Conservation (phyloP, 2,888 invertebrate species). For the Lycia hirtaria region DNA sequence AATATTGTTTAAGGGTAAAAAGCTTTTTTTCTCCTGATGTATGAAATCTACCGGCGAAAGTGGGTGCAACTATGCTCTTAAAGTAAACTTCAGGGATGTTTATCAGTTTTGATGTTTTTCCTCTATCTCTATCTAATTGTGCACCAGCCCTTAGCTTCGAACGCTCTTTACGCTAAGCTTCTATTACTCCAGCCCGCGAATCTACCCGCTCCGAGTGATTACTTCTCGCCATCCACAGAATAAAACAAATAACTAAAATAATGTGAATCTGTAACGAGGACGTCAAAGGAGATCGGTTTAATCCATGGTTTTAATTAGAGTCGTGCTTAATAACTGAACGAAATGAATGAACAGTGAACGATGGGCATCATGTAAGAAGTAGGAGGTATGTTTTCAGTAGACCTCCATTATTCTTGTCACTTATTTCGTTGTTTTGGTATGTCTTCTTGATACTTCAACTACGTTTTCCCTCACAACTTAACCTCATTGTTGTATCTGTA, state of each 20-base stretch:
- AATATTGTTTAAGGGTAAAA: too few relatives aligned
- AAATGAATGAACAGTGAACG: slow-evolving; percentile 16
- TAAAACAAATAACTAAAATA: slow-evolving; percentile 28
- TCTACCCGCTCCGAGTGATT: slow-evolving; percentile 4
- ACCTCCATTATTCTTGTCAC: too few relatives aligned
- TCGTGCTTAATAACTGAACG: slow-evolving; percentile 8
- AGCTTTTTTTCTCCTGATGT: too few relatives aligned
- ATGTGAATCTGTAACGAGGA: slow-evolving; percentile 16
- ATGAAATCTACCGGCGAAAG: too few relatives aligned
- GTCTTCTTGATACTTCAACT: too few relatives aligned
- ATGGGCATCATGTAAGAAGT: neutral
- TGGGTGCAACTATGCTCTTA: too few relatives aligned
- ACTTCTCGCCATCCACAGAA: slow-evolving; percentile 14
- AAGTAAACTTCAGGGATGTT: too few relatives aligned
- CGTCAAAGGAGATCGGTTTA: slow-evolving; percentile 29
- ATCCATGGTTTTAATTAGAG: slow-evolving; percentile 26
- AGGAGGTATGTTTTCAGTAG: slow-evolving; percentile 6
- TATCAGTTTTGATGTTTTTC: too few relatives aligned
- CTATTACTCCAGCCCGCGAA: neutral
- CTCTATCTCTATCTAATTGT: neutral
- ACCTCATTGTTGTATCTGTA: too few relatives aligned
- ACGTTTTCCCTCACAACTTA: too few relatives aligned
- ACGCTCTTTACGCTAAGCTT: neutral
- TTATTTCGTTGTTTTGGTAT: too few relatives aligned
- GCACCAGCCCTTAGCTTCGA: neutral